phyloP scores from a whole-genome alignment of 2,113 vertebrate species.

The Pachyramphus minor region DNA sequence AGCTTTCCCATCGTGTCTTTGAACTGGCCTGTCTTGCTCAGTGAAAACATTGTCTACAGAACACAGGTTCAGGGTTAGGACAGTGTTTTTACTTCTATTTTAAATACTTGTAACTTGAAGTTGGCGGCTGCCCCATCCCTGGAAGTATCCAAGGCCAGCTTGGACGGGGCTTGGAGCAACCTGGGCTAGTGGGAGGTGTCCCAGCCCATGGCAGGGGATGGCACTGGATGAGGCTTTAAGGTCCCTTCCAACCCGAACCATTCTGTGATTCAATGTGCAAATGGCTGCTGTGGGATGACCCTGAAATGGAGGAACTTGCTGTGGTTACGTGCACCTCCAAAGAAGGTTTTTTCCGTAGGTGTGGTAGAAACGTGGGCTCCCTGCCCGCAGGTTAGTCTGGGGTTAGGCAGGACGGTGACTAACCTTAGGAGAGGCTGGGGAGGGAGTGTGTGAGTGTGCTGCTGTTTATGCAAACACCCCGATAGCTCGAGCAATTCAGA shows the following conservation, averaged over 20 bases:
- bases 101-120: background rate
- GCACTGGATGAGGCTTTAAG: background rate
- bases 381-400: background rate
- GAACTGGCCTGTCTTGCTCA: background rate
- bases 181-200: background rate
- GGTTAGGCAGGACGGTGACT: background rate
- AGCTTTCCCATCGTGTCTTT: accelerated
- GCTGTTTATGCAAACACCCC: background rate
- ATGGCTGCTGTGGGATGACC: background rate
- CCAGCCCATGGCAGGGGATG: background rate
- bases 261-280: background rate
- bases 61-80: background rate
- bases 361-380: background rate
- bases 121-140: background rate
- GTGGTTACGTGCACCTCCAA: accelerated
- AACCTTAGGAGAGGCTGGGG: background rate
- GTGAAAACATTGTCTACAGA: background rate
- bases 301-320: accelerated
- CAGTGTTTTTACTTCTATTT: background rate
- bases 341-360: background rate
- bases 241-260: background rate
- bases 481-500: background rate
- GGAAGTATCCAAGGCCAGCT: background rate
- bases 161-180: background rate
- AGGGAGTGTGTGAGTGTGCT: background rate